Base-by-base conservation (phyloP, 2,888 invertebrate genomes). In the Lissocephala sabroskyi region DNA sequence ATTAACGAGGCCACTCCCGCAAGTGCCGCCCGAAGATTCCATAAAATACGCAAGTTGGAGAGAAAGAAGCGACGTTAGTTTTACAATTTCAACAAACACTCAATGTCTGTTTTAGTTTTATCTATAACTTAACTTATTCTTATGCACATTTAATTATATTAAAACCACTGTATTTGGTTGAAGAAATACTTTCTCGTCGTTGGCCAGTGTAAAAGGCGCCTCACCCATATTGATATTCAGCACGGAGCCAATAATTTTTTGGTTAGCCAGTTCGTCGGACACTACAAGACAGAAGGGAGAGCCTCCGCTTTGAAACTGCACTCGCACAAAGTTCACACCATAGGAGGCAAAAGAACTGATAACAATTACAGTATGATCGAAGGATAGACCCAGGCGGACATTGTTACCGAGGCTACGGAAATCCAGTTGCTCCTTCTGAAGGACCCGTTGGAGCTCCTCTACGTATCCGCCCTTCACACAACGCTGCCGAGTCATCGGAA, bases 31-130 rank as follows among this genome's bases (percentile, higher is more conserved):
- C 62, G 82, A 9, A 75, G 82, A 3, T 59, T 82, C n/a, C 83
- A 83, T 44, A 83, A 82, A 57, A 59, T 83, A 18, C 76, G 82
- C 7, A 83, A 82, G 42, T 51, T 80, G 32, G 82, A 82, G 41
- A 82, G 83, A 54, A 82, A 82, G 50, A 82, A 82, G 47, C 66
- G 82, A 11, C 83, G 83, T 30, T 82, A 80, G 43, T 14, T 32
- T 9, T 7, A 13, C n/a, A 26, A 13, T 36, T 17, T 16, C 14
- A 23, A 28, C n/a, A n/a, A n/a, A n/a, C n/a, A n/a, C n/a, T n/a
- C n/a, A n/a, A n/a, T n/a, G 10, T 14, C 13, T 3, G 3, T 26
- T 13, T n/a, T 16, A 7, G 23, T 33, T 5, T 1, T 13, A 33
- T 2, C 13, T 2, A 33, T 16, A 11, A 33, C 2, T 5, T 33